Conservation (phyloP, 1,140 invertebrate species). For the Archegozetes longisetosus region DNA sequence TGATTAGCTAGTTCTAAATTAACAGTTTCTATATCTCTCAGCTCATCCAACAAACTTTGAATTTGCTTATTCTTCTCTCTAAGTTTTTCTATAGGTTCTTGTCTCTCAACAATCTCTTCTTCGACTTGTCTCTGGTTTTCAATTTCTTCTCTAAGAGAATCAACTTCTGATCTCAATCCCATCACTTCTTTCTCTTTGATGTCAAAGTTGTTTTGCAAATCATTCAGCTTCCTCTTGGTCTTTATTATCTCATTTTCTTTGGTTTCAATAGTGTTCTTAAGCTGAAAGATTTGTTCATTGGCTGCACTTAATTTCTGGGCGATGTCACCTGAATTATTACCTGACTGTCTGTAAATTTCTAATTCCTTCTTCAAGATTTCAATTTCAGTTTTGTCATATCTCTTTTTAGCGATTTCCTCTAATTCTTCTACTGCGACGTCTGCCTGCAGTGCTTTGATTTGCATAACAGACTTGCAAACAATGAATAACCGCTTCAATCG, state of each 20-base stretch:
- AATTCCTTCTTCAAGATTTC: slow-evolving; percentile 3
- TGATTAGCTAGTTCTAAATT: slow-evolving; percentile 16
- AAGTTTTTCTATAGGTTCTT: not conserved
- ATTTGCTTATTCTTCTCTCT: slow-evolving; percentile 17
- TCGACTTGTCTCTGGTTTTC: not conserved
- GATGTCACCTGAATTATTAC: not conserved
- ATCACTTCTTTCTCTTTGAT: slow-evolving; percentile 4
- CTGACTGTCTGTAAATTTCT: not conserved
- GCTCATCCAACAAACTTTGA: slow-evolving; percentile 9
- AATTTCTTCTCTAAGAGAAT: slow-evolving; percentile 7
- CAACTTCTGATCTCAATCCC: slow-evolving; percentile 1
- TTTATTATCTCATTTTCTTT: not conserved
- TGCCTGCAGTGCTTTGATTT: slow-evolving; percentile 9
- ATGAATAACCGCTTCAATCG: slow-evolving; percentile 1
- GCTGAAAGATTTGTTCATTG: not conserved
- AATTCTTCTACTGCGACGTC: slow-evolving; percentile 15
- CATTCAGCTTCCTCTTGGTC: not conserved
- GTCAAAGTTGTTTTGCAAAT: not conserved
- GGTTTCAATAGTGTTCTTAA: not conserved
- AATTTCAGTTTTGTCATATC: not conserved
- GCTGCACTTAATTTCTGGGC: not conserved
- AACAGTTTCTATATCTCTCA: slow-evolving; percentile 6
- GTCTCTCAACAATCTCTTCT: not conserved
- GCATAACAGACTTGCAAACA: slow-evolving; percentile 7
- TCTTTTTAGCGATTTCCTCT: not conserved